Conservation (phyloP, 2,888 invertebrate genomes). For the Eugnorisma glareosa region DNA sequence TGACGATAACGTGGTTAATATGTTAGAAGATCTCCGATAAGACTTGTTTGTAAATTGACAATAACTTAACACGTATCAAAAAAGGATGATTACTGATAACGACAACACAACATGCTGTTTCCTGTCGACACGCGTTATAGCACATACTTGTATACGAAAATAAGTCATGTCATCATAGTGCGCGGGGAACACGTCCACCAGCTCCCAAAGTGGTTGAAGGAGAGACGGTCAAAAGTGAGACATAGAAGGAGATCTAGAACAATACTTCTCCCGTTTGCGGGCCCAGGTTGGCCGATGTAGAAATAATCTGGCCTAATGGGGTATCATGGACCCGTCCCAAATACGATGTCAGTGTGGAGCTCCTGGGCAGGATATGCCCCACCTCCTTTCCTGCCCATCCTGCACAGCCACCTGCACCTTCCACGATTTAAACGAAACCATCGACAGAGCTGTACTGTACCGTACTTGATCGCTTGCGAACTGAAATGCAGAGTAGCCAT, state of each 20-base stretch:
- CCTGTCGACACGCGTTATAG: neutral
- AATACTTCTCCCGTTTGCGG: too few relatives aligned
- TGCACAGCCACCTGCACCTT: too few relatives aligned
- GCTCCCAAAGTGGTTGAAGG: neutral
- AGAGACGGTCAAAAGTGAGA: neutral
- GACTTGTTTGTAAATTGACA: neutral
- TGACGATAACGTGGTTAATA: neutral
- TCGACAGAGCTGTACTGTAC: too few relatives aligned
- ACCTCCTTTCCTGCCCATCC: too few relatives aligned
- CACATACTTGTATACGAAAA: neutral
- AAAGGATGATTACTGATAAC: neutral
- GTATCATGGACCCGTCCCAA: too few relatives aligned
- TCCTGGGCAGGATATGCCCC: too few relatives aligned
- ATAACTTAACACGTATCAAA: neutral
- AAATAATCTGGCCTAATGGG: too few relatives aligned
- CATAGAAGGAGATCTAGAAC: neutral
- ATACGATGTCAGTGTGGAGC: too few relatives aligned
- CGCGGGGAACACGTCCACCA: neutral
- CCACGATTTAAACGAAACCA: too few relatives aligned
- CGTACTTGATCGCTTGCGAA: too few relatives aligned
- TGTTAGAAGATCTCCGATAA: neutral
- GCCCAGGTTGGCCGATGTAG: too few relatives aligned
- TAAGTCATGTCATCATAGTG: neutral
- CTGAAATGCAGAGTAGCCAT: too few relatives aligned
- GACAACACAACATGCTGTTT: neutral